A percentile compares a stretch with the other conserved stretches of the same genome.
Evolutionary conservation across 2,888 invertebrate species (phyloP).

Genomic region (Drosophila neutralis): DNA sequence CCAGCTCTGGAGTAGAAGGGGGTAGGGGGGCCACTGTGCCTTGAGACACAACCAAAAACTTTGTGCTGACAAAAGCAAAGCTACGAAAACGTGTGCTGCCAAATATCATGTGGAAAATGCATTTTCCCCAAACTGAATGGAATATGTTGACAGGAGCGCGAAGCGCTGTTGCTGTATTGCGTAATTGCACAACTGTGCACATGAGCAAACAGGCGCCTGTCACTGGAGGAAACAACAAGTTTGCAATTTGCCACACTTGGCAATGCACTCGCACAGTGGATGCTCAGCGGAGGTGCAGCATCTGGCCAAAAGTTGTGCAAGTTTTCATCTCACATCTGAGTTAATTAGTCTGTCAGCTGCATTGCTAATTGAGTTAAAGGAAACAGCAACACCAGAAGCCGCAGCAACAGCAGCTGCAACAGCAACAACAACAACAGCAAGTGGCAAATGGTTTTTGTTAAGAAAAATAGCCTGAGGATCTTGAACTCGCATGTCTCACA

Average conservation of each 20-base stretch:
- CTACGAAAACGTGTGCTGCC: constrained; percentile 17
- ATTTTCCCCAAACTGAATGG: constrained; percentile 5
- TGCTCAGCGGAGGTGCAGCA: constrained; percentile 11
- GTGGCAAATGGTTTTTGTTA: constrained; percentile 37
- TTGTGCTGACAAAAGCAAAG: constrained; percentile 33
- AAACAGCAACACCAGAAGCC: constrained; percentile 12
- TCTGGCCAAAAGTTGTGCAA: constrained; percentile 52
- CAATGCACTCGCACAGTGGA: constrained; percentile 8
- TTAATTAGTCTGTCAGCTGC: constrained; percentile 76
- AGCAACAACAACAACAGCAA: constrained; percentile 18
- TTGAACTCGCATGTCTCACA: constrained; percentile 7
- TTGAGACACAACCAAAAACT: constrained; percentile 39
- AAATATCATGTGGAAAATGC: constrained; percentile 28
- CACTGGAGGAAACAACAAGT: constrained; percentile 38
- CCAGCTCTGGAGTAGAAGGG: neutral
- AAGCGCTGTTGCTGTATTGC: constrained; percentile 30
- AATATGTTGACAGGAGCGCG: constrained; percentile 31
- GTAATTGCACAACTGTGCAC: constrained; percentile 77
- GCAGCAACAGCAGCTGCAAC: constrained; percentile 1
- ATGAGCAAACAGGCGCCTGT: constrained; percentile 68
- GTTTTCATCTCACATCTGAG: constrained; percentile 61
- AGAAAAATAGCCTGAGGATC: constrained; percentile 37
- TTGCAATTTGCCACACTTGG: constrained; percentile 22
- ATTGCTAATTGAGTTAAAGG: constrained; percentile 72
- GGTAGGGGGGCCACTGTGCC: neutral